Evolutionary conservation across 1,140 invertebrate genomes (phyloP), one percentile per base, ranked within the genome.

Genomic region (Hyposmocoma kahamanoa): DNA sequence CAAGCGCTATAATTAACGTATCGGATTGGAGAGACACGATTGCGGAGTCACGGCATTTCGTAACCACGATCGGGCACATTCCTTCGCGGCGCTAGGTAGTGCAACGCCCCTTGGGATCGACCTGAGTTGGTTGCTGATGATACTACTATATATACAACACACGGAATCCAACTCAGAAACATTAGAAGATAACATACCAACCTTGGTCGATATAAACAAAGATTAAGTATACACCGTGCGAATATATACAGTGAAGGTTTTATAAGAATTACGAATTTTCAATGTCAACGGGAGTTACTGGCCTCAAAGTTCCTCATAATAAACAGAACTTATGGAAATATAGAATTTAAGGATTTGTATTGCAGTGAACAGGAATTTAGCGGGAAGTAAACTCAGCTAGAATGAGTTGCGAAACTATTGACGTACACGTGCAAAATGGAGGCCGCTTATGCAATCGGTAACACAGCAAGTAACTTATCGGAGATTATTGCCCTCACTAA

Each of bases 21-120:
- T 67, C 72, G 53, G 54, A 58, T 47, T 64, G 36, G 53, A 67
- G 59, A 67, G 48, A 48, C 69, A 54, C 57, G 64, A 74, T 77
- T 68, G 71, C 52, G 56, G 53, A 79, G 76, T 68, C 71, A 77
- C 62, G 71, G 71, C 60, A 73, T 84, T 81, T 81, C 77, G 74
- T 75, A 78, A 84, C 66, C 66, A 73, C 72, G 71, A 73, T 78
- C 76, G 67, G 72, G 66, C 66, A 52, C 77, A 84, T 84, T 81
- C 80, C 79, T 68, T 65, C 67, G 73, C 62, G 54, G 50, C 58
- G 42, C 62, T 51, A 54, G 26, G 19, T 47, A 54, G 77, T 76
- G 75, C 80, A 84, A 77, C 67, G 80, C 73, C 80, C 77, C 62
- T 53, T 47, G 50, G 64, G 54, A 72, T 68, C 67, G 72, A 72